Evolutionary conservation across 2,888 invertebrate genomes (phyloP), one percentile per base, ranked within the genome.

Genomic region (Brachyopa scutellaris): DNA sequence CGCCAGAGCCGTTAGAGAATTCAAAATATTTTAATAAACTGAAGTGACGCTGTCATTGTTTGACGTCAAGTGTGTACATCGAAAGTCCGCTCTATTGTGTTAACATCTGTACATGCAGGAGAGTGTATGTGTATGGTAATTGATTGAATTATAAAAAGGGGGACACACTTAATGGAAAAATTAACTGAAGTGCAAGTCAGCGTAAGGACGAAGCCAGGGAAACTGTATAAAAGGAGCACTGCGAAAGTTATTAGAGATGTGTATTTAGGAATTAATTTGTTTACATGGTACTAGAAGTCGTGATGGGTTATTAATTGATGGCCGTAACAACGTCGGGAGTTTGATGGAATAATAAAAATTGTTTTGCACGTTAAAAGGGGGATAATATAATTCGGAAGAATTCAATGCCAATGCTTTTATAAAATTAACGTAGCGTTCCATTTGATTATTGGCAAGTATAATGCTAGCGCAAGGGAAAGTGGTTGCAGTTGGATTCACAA

Each of bases 21-120:
- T 82, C 61, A 77, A 82, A 82, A 82, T 82, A 82, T 82, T 82
- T 82, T 82, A 82, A 82, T 77, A 77, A 82, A 82, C 82, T 82
- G 66, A 82, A 82, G 82, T 77, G 82, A 66, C 64, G 66, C 33
- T 77, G 82, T 53, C 77, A 82, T 82, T 82, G 82, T 82, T 82
- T 67, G 70, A 72, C 61, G 66, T 82, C 47, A 40, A 82, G 72
- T 62, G 72, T 72, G 57, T 62, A 77, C 70, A 66, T 70, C 64
- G 70, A 77, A 64, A 70, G 70, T 51, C 42, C 64, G 21, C 6
- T 51, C 51, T 61, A 42, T 51, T 53, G 53, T 59, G 61, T 40
- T 21, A 42, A 47, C 55, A 17, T 17, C 23, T 38, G 9, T 31
- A 26, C 26, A 26, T 26, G 6, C 26, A 26, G 3, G 6, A 26